Evolutionary conservation across 1,140 invertebrate species (phyloP), one percentile per base, ranked within the genome.

Genomic region (Zaprionus gabonicus): DNA sequence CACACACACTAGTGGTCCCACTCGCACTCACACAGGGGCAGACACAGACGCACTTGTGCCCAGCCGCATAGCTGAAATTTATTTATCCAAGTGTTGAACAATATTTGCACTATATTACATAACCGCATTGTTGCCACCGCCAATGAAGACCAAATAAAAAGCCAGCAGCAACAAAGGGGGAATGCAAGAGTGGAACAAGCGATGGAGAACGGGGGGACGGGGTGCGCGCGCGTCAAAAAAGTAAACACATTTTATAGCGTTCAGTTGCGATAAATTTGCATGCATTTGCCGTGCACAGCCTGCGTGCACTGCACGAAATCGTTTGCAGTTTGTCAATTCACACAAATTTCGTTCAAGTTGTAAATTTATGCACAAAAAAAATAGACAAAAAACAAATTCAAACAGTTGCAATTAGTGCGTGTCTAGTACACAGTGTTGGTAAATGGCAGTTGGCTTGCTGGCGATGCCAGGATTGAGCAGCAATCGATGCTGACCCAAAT

Each of bases 21-120:
- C 38, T 56, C 13, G 41, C 34, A 28, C 41, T 64, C 41, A 51
- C 49, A 70, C 55, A 60, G 12, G 56, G 6, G 27, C 41, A 51
- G n/a, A 44, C 41, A 15, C 34, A 10, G 53, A 4, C 59, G 17
- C 49, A 68, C 72, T 51, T 76, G 67, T 75, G 59, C 65, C 59
- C 51, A 58, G 51, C 49, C 67, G 64, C 55, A 69, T 76, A 53
- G 77, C 83, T 78, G 56, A 83, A 87, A 88, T 74, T 76, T 88
- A 88, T 88, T 88, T 88, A 88, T 88, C 81, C 78, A 71, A 83
- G 75, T 81, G 83, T 84, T 83, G 78, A 81, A 81, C 84, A 81
- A 88, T 88, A 90, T 88, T 88, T 88, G 85, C 85, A 84, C 84
- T 88, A 79, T 88, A 84, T 88, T 90, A 88, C 84, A 88, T 77